Evolutionary conservation across 2,888 invertebrate genomes (phyloP), one percentile per base, ranked within the genome.

Genomic region (Cabera pusaria): DNA sequence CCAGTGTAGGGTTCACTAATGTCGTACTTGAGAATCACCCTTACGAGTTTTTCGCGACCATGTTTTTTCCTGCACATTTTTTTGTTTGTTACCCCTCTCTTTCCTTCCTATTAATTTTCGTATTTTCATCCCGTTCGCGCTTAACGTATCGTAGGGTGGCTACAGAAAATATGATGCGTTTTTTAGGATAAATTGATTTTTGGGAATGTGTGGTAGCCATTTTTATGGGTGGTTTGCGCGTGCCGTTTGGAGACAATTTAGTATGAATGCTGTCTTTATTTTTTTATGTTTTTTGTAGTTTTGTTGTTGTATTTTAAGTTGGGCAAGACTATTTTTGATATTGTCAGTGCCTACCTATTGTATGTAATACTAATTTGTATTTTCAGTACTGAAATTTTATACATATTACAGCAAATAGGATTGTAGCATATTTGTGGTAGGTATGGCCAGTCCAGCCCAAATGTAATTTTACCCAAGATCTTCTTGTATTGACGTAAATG

Each of bases 151-250:
- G 76, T 79, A 76, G 85, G 84, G 87, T 83, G 86, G 82, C 67
- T 52, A 65, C 62, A 72, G 71, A 82, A 85, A 87, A 85, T 87
- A 86, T 88, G 87, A 86, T 87, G 82, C 83, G 84, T 83, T 79
- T 80, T 79, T 82, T 83, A 77, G 73, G 67, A 74, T 75, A 84
- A 87, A 87, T 87, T 86, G 86, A 85, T 87, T 87, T 84, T 86
- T 77, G 62, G 64, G 71, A 76, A 78, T 80, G 71, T 82, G 77
- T 81, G 72, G 81, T 72, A 62, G 81, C 80, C 82, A 83, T 86
- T 80, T 81, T 78, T 52, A 56, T 76, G 66, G 55, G 59, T 61
- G 71, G 70, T 17, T 40, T 28, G 24, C n/a, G 6, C 0, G 66
- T 52, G 22, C 22, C 46, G 33, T 44, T 42, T 40, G 42, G 44